These are phyloP conservation scores for Rhinella marina DNA, from an alignment of 2,797 vertebrate genomes.

Conservation along the genomic window DNA sequence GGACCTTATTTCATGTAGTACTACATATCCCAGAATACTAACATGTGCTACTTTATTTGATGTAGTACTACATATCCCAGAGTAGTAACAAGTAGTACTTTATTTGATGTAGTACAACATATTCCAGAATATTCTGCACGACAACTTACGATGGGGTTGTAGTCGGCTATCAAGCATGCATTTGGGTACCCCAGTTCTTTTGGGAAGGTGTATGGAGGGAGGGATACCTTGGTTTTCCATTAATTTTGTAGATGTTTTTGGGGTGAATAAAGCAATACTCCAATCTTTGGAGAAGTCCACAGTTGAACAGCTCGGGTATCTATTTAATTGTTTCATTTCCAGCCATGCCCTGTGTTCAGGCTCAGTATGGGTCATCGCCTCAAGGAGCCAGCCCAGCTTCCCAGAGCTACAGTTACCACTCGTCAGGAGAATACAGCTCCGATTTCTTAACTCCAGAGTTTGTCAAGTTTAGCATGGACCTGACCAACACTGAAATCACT, in stretches of 20 bases:
- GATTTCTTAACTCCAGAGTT: constrained; percentile 98
- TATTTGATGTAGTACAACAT: not conserved
- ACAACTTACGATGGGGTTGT: not conserved
- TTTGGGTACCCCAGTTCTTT: not conserved
- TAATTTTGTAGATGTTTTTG: not conserved
- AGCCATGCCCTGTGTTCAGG: constrained; percentile 97
- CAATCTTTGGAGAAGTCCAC: constrained; percentile 62
- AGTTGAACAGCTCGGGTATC: constrained; percentile 73
- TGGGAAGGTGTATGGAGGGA: not conserved
- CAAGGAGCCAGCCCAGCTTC: constrained; percentile 95
- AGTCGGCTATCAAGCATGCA: not conserved
- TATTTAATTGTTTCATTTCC: constrained; percentile 79
- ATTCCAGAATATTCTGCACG: not conserved
- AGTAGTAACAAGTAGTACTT: not conserved
- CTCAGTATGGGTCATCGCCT: constrained; percentile 95
- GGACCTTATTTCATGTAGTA: no score
- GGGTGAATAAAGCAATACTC: constrained; percentile 46
- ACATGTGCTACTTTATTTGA: no score
- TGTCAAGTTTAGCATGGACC: constrained; percentile 99
- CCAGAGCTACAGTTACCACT: constrained; percentile 94
- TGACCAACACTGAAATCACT: constrained; percentile 94
- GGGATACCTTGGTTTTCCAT: not conserved
- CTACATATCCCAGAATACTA: no score
- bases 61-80: no score
- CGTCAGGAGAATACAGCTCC: constrained; percentile 90